These are phyloP conservation scores for Mythimna ferrago DNA, from an alignment of 2,888 invertebrate species.

Conservation along the genomic window DNA sequence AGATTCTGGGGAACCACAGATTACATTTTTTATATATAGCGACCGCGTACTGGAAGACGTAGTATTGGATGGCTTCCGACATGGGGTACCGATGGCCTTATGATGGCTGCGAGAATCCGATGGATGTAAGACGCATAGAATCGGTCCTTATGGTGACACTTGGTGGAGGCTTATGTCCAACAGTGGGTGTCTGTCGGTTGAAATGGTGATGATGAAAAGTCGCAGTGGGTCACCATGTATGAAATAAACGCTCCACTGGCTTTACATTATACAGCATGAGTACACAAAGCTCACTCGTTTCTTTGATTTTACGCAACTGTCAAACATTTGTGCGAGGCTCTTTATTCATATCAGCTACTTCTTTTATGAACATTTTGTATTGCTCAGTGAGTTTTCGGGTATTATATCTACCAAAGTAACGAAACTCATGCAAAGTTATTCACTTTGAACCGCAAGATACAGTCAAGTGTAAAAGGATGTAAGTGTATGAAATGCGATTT, in stretches of 20 bases:
- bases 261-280: conserved; percentile 10
- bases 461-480: conserved; percentile 11
- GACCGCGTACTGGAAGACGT: too few relatives aligned
- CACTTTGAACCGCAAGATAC: conserved; percentile 15
- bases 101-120: too few relatives aligned
- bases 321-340: conserved; percentile 17
- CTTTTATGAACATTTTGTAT: conserved; percentile 27
- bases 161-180: too few relatives aligned
- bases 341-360: conserved; percentile 9
- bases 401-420: conserved; percentile 11
- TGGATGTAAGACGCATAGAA: too few relatives aligned
- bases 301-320: conserved; percentile 31
- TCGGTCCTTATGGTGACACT: too few relatives aligned
- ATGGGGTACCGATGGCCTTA: too few relatives aligned
- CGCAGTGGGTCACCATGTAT: neutral
- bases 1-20: too few relatives aligned
- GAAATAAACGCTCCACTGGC: conserved; percentile 18
- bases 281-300: conserved; percentile 6
- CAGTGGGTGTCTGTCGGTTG: too few relatives aligned
- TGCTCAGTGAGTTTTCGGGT: conserved; percentile 32
- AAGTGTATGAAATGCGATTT: neutral
- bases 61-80: too few relatives aligned
- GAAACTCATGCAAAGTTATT: conserved; percentile 11
- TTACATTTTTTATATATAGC: too few relatives aligned
- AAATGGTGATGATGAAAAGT: too few relatives aligned